These are phyloP conservation scores for Trematomus bernacchii DNA, from an alignment of 2,797 vertebrate species.

Conservation along the genomic window DNA sequence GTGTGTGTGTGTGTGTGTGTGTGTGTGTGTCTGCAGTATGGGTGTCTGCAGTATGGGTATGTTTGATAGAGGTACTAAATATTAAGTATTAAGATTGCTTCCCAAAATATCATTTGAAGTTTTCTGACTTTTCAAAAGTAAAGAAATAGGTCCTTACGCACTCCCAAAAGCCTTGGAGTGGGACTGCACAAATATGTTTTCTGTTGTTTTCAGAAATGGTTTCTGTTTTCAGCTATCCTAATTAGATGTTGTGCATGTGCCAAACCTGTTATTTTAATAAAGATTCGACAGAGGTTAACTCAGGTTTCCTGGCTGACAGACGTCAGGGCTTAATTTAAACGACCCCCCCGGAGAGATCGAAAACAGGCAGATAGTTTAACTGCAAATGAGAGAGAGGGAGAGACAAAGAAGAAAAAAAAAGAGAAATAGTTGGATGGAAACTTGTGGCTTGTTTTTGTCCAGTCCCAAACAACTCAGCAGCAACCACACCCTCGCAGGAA, in stretches of 20 bases:
- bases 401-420: constrained; percentile 37
- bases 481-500: constrained; percentile 81
- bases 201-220: constrained; percentile 31
- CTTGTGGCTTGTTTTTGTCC: constrained; percentile 73
- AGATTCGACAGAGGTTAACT: constrained; percentile 57
- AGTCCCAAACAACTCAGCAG: constrained; percentile 62
- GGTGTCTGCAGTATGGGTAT: not conserved
- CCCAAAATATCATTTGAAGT: not conserved
- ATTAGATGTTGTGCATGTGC: constrained; percentile 42
- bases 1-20: no score
- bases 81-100: constrained; percentile 8
- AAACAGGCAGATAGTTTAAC: constrained; percentile 54
- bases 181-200: constrained; percentile 3
- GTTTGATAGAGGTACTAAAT: constrained; percentile 4
- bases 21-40: no score
- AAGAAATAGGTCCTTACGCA: constrained; percentile 12
- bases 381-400: constrained; percentile 38
- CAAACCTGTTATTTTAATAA: constrained; percentile 57
- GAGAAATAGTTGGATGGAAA: constrained; percentile 62
- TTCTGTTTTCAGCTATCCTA: constrained; percentile 36
- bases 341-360: constrained; percentile 53
- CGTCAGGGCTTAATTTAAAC: constrained; percentile 52
- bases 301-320: constrained; percentile 65
- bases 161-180: not conserved
- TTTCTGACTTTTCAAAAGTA: constrained; percentile 23